Base-by-base conservation (phyloP, 1,140 invertebrate species). In the Scaptomyza montana region DNA sequence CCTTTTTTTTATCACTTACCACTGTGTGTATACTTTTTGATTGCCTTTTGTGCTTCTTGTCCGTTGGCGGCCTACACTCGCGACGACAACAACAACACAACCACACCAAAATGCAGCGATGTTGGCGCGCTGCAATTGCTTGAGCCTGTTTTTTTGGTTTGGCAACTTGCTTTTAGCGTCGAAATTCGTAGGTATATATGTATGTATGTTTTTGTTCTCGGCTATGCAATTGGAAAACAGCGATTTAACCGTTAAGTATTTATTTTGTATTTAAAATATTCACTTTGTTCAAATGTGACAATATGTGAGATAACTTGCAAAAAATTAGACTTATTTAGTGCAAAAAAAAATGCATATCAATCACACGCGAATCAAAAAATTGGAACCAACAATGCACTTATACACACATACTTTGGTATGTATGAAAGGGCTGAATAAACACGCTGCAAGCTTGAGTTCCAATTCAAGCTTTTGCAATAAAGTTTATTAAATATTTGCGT, bases 81-180 rank as follows among this genome's bases (percentile, higher is more conserved):
- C 74, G 73, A 53, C 71, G 62, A 80, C 60, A 60, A 77, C 76
- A 84, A 78, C 77, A 76, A 80, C 63, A 78, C 77, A 76, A 80
- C 63, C 77, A 77, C 64, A 66, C 66, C 74, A 66, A 50, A 57
- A 65, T 71, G 68, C 68, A 68, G 75, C 53, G 63, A 78, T 59
- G 60, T 73, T 82, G 61, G 67, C 73, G 67, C 73, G 76, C 67
- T 66, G 66, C 62, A 74, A 63, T 46, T 56, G 57, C 61, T 78
- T 63, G 62, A 75, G 68, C 61, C 71, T 71, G 45, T 78, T 80
- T 69, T 66, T 55, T 63, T 67, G 64, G 64, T 61, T 67, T 67
- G 69, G 63, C 69, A 72, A 68, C 56, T 73, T 68, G 69, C 63
- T 69, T 74, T 74, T 62, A 53, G 57, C 66, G 65, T 62, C 69